Base-by-base conservation (phyloP, 2,888 invertebrate species). In the Nomada goodeniana region DNA sequence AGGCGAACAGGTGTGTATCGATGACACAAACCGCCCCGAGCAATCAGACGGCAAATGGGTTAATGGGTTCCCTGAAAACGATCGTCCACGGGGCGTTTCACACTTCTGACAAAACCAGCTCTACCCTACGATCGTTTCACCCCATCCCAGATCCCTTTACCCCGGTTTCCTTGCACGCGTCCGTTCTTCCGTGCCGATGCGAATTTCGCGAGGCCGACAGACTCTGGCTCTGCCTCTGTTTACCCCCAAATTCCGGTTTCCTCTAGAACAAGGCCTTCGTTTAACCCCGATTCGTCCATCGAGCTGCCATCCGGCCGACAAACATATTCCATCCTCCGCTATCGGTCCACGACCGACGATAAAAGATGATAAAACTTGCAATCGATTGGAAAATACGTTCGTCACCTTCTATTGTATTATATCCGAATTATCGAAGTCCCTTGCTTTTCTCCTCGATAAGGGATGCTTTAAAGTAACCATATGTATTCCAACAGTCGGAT, bases 11-110 rank as follows among this genome's bases (percentile, higher is more conserved):
- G 70, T 81, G 76, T 42, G 75, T 85, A 84, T 86, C 86, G 82
- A 76, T 82, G 83, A 85, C 83, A 70, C 70, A 85, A 86, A 86
- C 77, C 80, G 74, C 76, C 73, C 72, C 61, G 50, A 77, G 86
- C 79, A 82, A 85, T 80, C 82, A 76, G 53, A 68, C 72, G 65
- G 85, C 84, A 88, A 90, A 90, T 87, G 84, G 90, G 90, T 89
- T 90, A 90, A 90, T 87, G 83, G 85, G 83, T 70, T 82, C 67
- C 73, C 86, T 75, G 83, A 85, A 89, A 89, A 87, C 85, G 80
- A 68, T 81, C 68, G 67, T 67, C 60, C 76, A 72, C 55, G 65
- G 69, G 68, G 29, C 67, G 76, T 59, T 81, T 71, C 82, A 42
- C 78, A 50, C 64, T 75, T 69, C 63, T 44, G 60, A 57, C 72